Base-by-base conservation (phyloP, 2,113 vertebrate genomes). In the Octodon degus region DNA sequence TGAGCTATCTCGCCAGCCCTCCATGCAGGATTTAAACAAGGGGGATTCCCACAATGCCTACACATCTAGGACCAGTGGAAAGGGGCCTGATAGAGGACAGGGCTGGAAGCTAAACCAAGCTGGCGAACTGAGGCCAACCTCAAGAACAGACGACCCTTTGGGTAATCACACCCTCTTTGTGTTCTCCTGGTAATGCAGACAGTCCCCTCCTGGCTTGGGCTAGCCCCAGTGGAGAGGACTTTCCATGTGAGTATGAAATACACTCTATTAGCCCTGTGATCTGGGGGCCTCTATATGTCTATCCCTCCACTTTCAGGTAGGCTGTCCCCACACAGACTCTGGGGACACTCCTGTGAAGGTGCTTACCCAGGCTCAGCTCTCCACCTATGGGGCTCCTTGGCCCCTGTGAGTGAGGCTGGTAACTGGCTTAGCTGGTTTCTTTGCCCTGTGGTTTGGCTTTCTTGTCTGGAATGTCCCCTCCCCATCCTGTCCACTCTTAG, bases 101-200 rank as follows among this genome's bases (percentile, higher is more conserved):
- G 53, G 40, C 43, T 91, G 80, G 50, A 81, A 94, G 92, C 68
- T 77, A 96, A 93, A 97, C 47, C n/a, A 40, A 40, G 43, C 67
- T 86, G n/a, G 89, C 43, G 85, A 65, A 11, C 74, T 91, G 60
- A 88, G 87, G 76, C 40, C 85, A 85, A 89, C n/a, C 34, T 58
- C 20, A 89, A 94, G 86, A 82, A 86, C 43, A 94, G 79, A 72
- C 80, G 94, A 87, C 32, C 83, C n/a, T 22, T 68, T 80, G 14
- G 25, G 22, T 2, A 86, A 86, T 63, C 40, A 93, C 58, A 67
- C 13, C 58, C 58, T 60, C 30, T 65, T 79, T 92, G n/a, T 92
- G 93, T 63, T 84, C 65, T 93, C 74, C 68, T 7, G 14, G 67
- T 85, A 94, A 79, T 86, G 81, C 17, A 86, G 34, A 53, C 24